Percentiles rank a stretch among this genome's conserved stretches.
Conservation (phyloP, 2,797 vertebrate genomes). For the Cynopterus sphinx region DNA sequence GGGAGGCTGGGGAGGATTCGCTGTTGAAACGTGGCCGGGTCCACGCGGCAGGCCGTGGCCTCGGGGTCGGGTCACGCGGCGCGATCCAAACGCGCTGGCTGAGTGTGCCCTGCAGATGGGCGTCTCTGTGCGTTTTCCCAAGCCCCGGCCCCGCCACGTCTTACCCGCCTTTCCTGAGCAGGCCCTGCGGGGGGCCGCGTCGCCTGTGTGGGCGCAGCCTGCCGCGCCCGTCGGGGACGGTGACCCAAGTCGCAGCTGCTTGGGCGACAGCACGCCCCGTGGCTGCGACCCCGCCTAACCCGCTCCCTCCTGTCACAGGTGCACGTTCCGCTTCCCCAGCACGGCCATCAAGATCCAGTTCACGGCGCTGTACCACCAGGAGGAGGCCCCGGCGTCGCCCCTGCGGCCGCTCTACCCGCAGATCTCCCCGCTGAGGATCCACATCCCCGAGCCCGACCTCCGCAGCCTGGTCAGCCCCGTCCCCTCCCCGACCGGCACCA, state of each 20-base stretch:
- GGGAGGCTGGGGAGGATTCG: not conserved
- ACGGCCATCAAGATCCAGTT: conserved; percentile 99
- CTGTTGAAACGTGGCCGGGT: not conserved
- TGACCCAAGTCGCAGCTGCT: accelerated
- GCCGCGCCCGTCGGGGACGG: no score
- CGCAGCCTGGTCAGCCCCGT: conserved; percentile 93
- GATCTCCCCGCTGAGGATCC: conserved; percentile 98
- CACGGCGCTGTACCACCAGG: conserved; percentile 90
- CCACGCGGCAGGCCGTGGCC: no score
- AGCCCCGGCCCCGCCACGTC: accelerated
- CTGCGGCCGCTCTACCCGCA: conserved; percentile 94
- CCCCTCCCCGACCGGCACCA: conserved; percentile 97
- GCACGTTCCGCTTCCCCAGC: conserved; percentile 97
- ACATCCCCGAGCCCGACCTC: conserved; percentile 98
- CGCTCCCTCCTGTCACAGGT: conserved; percentile 84
- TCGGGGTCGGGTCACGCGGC: not conserved
- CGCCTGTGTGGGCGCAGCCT: not conserved
- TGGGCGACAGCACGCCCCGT: no score
- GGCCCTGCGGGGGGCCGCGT: accelerated
- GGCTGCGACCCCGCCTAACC: accelerated
- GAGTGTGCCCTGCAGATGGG: accelerated
- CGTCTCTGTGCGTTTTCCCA: accelerated
- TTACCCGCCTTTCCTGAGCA: not conserved
- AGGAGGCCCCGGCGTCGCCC: conserved; percentile 87
- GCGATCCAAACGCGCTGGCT: not conserved